Percentiles rank a stretch among this genome's conserved stretches.
Conservation (phyloP, 2,888 invertebrate species). For the Dorcus parallelipipedus region DNA sequence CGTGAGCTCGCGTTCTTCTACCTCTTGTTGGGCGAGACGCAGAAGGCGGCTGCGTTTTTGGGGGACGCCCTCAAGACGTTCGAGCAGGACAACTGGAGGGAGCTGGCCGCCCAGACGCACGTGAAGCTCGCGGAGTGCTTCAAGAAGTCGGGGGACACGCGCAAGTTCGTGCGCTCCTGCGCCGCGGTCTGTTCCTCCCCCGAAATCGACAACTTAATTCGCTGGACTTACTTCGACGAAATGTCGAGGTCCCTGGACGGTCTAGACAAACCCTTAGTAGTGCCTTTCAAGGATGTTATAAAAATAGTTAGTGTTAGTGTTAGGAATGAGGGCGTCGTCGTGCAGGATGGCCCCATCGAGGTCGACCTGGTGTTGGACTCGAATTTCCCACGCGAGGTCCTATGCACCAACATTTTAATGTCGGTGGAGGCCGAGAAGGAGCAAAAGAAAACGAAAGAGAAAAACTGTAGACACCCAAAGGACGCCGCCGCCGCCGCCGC, state of each 20-base stretch:
- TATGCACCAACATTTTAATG: slow-evolving; percentile 61
- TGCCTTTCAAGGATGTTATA: slow-evolving; percentile 51
- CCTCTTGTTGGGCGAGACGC: slow-evolving; percentile 77
- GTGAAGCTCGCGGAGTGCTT: slow-evolving; percentile 83
- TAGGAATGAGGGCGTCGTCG: slow-evolving; percentile 42
- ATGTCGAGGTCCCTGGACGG: slow-evolving; percentile 59
- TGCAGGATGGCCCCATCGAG: slow-evolving; percentile 58
- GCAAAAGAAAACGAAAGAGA: slow-evolving; percentile 33
- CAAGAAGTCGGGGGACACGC: slow-evolving; percentile 72
- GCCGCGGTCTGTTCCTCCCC: slow-evolving; percentile 75
- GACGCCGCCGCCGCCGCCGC: slow-evolving; percentile 43
- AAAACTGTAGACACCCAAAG: slow-evolving; percentile 52
- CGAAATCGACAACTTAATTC: slow-evolving; percentile 65
- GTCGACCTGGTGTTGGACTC: slow-evolving; percentile 57
- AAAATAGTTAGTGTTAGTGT: slow-evolving; percentile 45
- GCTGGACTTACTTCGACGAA: slow-evolving; percentile 71
- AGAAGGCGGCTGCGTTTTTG: slow-evolving; percentile 87
- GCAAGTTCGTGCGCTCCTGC: slow-evolving; percentile 61
- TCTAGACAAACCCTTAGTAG: slow-evolving; percentile 40
- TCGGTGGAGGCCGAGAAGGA: slow-evolving; percentile 48
- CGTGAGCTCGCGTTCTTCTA: slow-evolving; percentile 88
- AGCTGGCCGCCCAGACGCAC: slow-evolving; percentile 77
- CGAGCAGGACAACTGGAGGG: slow-evolving; percentile 83
- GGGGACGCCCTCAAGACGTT: slow-evolving; percentile 83
- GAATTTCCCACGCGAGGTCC: slow-evolving; percentile 63